Percentiles rank a stretch among this genome's conserved stretches.
Conservation (phyloP, 2,888 invertebrate genomes). For the Chalcis sispes region DNA sequence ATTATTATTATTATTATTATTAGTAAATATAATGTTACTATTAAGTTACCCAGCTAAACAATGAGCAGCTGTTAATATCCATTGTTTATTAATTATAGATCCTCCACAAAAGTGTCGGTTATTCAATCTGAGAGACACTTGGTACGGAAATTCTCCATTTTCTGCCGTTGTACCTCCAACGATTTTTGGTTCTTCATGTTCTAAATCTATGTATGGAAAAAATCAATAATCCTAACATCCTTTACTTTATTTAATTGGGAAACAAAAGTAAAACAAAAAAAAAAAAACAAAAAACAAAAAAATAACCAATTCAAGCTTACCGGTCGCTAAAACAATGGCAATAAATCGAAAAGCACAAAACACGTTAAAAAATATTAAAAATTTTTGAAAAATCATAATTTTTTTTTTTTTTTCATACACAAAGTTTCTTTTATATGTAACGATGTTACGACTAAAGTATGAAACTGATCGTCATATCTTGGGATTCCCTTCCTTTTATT, state of each 20-base stretch:
- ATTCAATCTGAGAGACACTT: conserved; percentile 78
- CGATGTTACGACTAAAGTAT: too few relatives aligned
- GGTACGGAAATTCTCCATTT: conserved; percentile 79
- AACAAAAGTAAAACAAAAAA: background rate
- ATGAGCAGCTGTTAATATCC: conserved; percentile 80
- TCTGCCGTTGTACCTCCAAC: conserved; percentile 78
- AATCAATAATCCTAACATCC: background rate
- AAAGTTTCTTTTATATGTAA: too few relatives aligned
- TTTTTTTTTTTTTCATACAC: too few relatives aligned
- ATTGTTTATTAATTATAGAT: conserved; percentile 78
- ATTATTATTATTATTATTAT: too few relatives aligned
- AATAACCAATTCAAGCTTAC: background rate
- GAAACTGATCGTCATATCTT: too few relatives aligned
- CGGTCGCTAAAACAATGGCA: background rate
- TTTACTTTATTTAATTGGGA: background rate
- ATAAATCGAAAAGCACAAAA: background rate
- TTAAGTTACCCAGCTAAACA: conserved; percentile 79
- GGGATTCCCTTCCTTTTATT: background rate
- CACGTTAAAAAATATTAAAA: background rate
- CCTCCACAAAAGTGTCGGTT: conserved; percentile 81
- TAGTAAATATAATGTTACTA: background rate
- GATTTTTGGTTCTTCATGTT: conserved; percentile 63
- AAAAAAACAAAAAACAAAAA: background rate
- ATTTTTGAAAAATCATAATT: background rate
- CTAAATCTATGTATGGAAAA: background rate